A percentile compares a stretch with the other conserved stretches of the same genome.
These are phyloP conservation scores for Drosophila paramelanica DNA, from an alignment of 2,888 invertebrate species.

Conservation along the genomic window DNA sequence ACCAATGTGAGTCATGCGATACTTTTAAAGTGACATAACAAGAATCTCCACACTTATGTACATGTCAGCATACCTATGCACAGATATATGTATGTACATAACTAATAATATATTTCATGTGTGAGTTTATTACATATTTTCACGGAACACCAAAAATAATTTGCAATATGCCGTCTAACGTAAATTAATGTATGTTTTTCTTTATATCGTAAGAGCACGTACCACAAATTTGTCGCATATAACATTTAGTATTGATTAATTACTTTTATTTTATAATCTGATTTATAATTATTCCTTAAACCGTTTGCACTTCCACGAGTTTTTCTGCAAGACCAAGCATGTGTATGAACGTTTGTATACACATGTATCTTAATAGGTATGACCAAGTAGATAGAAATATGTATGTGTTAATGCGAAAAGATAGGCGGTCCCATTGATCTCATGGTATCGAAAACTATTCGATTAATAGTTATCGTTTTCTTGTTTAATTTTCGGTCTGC, in stretches of 20 bases:
- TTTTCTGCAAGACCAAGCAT: constrained; percentile 1
- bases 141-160: neutral
- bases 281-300: neutral
- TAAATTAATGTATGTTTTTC: neutral
- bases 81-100: neutral
- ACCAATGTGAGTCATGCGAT: neutral
- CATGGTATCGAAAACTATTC: constrained; percentile 13
- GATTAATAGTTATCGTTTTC: too few relatives aligned
- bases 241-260: neutral
- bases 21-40: constrained; percentile 29
- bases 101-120: neutral
- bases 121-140: neutral
- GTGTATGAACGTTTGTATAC: constrained; percentile 2
- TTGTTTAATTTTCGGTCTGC: too few relatives aligned
- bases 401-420: constrained; percentile 6
- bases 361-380: constrained; percentile 4
- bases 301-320: constrained; percentile 8
- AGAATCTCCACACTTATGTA: neutral
- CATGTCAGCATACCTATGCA: neutral
- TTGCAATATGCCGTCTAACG: neutral
- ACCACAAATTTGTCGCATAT: neutral
- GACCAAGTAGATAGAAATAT: constrained; percentile 1
- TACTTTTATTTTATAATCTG: neutral
- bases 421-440: constrained; percentile 15
- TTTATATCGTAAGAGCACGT: neutral